Percentiles rank a stretch among this genome's conserved stretches.
phyloP scores from a whole-genome alignment of 2,113 vertebrate species.

The Melanostigma gelatinosum region DNA sequence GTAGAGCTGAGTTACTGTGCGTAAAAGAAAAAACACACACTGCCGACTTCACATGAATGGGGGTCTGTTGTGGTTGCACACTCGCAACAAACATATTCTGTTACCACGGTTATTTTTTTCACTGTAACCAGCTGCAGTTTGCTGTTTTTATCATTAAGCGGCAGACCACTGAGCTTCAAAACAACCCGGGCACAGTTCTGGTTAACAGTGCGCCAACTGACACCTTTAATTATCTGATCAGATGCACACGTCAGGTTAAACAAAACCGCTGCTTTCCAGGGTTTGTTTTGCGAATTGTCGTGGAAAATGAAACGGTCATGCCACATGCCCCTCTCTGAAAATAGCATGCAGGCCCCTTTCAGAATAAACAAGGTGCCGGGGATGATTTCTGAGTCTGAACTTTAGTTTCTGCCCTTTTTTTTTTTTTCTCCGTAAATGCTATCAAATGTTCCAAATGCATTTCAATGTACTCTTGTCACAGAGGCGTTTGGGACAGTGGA shows the following conservation, averaged over 20 bases:
- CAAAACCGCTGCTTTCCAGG: conserved; percentile 69
- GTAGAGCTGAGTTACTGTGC: conserved; percentile 65
- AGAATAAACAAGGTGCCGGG: conserved; percentile 61
- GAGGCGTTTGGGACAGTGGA: conserved; percentile 91
- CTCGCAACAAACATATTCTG: conserved; percentile 78
- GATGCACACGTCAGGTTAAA: conserved; percentile 76
- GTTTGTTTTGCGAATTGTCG: conserved; percentile 68
- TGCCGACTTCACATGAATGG: conserved; percentile 66
- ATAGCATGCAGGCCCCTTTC: conserved; percentile 61
- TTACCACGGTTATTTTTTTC: conserved; percentile 76
- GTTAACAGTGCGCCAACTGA: conserved; percentile 69
- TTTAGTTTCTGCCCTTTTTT: conserved; percentile 61
- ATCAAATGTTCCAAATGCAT: conserved; percentile 63
- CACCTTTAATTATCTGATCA: conserved; percentile 77
- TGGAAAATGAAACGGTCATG: conserved; percentile 78
- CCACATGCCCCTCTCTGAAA: conserved; percentile 73
- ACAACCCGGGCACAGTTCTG: conserved; percentile 69
- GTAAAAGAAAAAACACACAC: conserved; percentile 69
- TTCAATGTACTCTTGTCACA: conserved; percentile 67
- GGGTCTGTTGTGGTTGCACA: conserved; percentile 66
- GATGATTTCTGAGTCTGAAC: conserved; percentile 53
- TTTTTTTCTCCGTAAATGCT: conserved; percentile 25
- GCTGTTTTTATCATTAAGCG: conserved; percentile 63
- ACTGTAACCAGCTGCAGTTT: conserved; percentile 55
- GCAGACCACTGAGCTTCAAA: conserved; percentile 64